Conservation (phyloP, 2,888 invertebrate genomes). For the Acronicta leporina region DNA sequence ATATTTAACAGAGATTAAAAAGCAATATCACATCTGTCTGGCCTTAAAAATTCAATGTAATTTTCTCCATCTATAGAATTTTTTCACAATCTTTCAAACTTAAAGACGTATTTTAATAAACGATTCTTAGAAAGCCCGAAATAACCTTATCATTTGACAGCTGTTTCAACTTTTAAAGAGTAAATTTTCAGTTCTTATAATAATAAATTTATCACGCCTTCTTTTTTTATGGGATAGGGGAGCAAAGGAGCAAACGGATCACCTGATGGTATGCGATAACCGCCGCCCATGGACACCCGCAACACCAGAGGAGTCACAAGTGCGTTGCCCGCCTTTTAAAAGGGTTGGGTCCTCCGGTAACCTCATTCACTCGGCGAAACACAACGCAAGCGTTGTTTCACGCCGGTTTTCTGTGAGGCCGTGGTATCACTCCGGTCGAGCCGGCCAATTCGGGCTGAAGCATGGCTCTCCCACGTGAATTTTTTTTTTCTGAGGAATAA, state of each 20-base stretch:
- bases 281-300: too few species aligned
- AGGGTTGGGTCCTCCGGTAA: too few species aligned
- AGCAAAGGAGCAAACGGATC: too few species aligned
- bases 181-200: not conserved
- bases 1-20: constrained; percentile 1
- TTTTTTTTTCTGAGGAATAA: not conserved
- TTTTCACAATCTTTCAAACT: not conserved
- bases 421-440: too few species aligned
- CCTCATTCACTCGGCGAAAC: too few species aligned
- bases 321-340: too few species aligned
- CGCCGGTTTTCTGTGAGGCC: too few species aligned
- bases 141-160: constrained; percentile 2
- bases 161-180: not conserved
- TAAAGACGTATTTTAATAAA: not conserved
- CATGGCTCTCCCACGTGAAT: too few species aligned
- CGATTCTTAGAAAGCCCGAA: not conserved
- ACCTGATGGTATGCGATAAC: too few species aligned
- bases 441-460: too few species aligned
- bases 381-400: too few species aligned
- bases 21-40: not conserved
- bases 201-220: not conserved
- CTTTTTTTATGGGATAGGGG: not conserved
- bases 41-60: not conserved
- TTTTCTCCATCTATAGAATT: not conserved
- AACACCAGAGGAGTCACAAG: too few species aligned